Percentiles rank a stretch among this genome's conserved stretches.
phyloP scores from a whole-genome alignment of 2,113 vertebrate species.

The Calyptomena viridis region DNA sequence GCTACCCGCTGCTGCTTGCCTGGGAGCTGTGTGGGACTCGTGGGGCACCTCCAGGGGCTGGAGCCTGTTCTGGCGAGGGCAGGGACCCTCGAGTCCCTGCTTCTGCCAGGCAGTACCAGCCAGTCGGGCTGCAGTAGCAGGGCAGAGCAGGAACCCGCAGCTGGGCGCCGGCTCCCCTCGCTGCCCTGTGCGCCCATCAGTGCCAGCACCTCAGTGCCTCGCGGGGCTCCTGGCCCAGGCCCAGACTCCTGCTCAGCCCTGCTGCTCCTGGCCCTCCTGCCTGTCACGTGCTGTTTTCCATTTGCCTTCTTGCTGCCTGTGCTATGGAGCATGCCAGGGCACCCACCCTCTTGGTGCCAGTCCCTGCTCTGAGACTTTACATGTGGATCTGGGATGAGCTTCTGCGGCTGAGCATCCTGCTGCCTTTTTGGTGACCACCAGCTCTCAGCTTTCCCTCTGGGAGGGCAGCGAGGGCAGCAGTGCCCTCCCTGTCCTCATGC shows the following conservation, averaged over 20 bases:
- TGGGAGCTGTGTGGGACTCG: not conserved
- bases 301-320: not conserved
- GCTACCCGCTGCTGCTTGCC: not conserved
- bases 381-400: not conserved
- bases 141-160: not conserved
- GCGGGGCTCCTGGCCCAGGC: not conserved
- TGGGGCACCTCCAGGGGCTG: not conserved
- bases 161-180: not conserved
- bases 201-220: not conserved
- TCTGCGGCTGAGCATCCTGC: not conserved
- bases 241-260: not conserved
- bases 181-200: not conserved
- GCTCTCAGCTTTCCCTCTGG: not conserved
- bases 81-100: fast-evolving
- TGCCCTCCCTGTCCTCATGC: not conserved
- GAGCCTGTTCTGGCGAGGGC: not conserved
- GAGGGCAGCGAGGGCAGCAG: not conserved
- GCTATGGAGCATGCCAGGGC: fast-evolving
- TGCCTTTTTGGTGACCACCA: not conserved
- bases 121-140: not conserved
- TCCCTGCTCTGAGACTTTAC: not conserved
- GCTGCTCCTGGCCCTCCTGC: not conserved
- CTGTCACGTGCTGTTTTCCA: not conserved
- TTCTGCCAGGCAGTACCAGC: not conserved
- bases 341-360: not conserved